Evolutionary conservation across 1,140 invertebrate genomes (phyloP).

Genomic region (Drosophila equinoxialis): DNA sequence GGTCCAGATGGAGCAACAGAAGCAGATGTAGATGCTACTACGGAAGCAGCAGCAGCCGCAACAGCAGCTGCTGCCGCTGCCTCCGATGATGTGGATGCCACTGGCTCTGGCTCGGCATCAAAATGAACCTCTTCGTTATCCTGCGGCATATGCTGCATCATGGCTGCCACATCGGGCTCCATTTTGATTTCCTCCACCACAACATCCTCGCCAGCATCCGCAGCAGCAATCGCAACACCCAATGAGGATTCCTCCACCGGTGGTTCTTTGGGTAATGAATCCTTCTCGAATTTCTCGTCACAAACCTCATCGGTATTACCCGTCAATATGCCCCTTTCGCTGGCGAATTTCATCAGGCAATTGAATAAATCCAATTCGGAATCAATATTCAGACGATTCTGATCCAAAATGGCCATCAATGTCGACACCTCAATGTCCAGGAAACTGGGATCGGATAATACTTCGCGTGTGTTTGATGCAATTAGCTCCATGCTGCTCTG

Average conservation of each 20-base stretch:
- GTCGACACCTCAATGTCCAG: conserved; percentile 89
- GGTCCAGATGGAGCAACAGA: conserved; percentile 10
- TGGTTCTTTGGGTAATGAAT: background rate
- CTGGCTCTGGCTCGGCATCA: conserved; percentile 27
- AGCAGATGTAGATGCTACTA: background rate
- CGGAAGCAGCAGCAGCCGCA: background rate
- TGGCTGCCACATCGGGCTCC: conserved; percentile 76
- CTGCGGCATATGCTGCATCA: conserved; percentile 73
- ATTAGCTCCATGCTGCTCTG: conserved; percentile 91
- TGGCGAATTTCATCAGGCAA: conserved; percentile 88
- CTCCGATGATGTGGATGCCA: conserved; percentile 15
- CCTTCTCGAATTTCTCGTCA: conserved; percentile 23
- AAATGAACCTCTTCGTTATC: conserved; percentile 62
- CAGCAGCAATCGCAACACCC: background rate
- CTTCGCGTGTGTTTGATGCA: conserved; percentile 89
- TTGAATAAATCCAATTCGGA: conserved; percentile 90
- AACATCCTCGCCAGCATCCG: conserved; percentile 23
- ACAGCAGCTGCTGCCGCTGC: background rate
- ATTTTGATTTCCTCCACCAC: conserved; percentile 77
- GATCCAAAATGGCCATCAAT: conserved; percentile 89
- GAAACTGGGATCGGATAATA: conserved; percentile 89
- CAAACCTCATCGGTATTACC: conserved; percentile 28
- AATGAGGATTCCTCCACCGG: conserved; percentile 2
- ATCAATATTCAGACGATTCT: conserved; percentile 88
- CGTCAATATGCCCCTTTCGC: conserved; percentile 76